Evolutionary conservation across 2,888 invertebrate species (phyloP).

Genomic region (Prionchulus punctatus): DNA sequence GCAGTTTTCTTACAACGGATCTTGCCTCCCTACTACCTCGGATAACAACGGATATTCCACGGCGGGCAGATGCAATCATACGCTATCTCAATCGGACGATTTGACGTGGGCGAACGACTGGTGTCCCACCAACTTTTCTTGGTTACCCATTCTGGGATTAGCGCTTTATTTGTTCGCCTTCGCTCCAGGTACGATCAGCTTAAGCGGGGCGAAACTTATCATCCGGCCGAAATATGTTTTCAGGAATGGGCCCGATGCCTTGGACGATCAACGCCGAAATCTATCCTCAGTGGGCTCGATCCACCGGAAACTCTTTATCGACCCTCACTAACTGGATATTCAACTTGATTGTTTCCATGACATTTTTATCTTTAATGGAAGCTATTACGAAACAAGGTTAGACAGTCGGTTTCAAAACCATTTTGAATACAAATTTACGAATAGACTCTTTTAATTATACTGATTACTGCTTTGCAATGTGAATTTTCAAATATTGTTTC

Average conservation of each 20-base stretch:
- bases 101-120: constrained; percentile 35
- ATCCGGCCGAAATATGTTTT: constrained; percentile 10
- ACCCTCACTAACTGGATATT: constrained; percentile 41
- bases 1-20: constrained; percentile 25
- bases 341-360: constrained; percentile 41
- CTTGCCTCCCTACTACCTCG: constrained; percentile 28
- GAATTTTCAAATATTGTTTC: not conserved
- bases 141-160: constrained; percentile 37
- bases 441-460: not conserved
- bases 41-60: constrained; percentile 12
- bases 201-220: not conserved
- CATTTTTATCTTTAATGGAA: constrained; percentile 39
- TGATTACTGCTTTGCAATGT: not conserved
- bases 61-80: constrained; percentile 9
- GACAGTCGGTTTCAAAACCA: too few species aligned
- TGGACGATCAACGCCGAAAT: constrained; percentile 45
- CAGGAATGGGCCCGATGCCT: constrained; percentile 43
- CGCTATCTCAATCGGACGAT: not conserved
- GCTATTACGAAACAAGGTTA: constrained; percentile 37
- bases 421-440: not conserved
- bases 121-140: constrained; percentile 34
- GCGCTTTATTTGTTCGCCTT: constrained; percentile 39
- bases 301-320: constrained; percentile 38
- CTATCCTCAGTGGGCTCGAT: constrained; percentile 42
- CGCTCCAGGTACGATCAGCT: constrained; percentile 40